These are phyloP conservation scores for Sebastes paucispinis DNA, from an alignment of 2,797 vertebrate genomes.

Conservation along the genomic window DNA sequence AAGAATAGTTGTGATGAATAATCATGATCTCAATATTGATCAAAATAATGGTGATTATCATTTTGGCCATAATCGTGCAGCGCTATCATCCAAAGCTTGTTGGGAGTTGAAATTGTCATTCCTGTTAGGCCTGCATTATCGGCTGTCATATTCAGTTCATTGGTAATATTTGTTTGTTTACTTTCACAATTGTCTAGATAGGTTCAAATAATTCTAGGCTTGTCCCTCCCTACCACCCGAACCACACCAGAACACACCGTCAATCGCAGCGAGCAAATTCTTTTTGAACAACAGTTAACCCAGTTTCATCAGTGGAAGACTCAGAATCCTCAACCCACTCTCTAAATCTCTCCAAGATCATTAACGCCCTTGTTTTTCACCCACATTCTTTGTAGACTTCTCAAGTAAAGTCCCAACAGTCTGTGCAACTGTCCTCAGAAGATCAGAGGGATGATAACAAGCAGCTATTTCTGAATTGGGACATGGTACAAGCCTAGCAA, in stretches of 20 bases:
- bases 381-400: conserved; percentile 57
- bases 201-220: conserved; percentile 1
- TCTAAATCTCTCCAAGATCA: conserved; percentile 62
- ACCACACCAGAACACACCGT: neutral
- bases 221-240: neutral
- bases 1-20: too few species aligned
- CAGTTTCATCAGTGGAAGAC: conserved; percentile 37
- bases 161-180: conserved; percentile 24
- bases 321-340: conserved; percentile 37
- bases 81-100: neutral
- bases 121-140: neutral
- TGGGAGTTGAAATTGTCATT: neutral
- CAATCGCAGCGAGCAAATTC: conserved; percentile 2
- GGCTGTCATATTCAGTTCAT: neutral
- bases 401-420: conserved; percentile 58
- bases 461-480: conserved; percentile 74
- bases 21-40: too few species aligned
- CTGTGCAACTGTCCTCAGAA: conserved; percentile 66
- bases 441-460: conserved; percentile 77
- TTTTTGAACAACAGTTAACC: conserved; percentile 44
- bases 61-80: too few species aligned
- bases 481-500: conserved; percentile 42
- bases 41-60: too few species aligned
- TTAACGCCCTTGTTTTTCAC: conserved; percentile 61
- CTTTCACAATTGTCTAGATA: neutral